Evolutionary conservation across 1,140 invertebrate species (phyloP).

Genomic region (Drosophila mauritiana): DNA sequence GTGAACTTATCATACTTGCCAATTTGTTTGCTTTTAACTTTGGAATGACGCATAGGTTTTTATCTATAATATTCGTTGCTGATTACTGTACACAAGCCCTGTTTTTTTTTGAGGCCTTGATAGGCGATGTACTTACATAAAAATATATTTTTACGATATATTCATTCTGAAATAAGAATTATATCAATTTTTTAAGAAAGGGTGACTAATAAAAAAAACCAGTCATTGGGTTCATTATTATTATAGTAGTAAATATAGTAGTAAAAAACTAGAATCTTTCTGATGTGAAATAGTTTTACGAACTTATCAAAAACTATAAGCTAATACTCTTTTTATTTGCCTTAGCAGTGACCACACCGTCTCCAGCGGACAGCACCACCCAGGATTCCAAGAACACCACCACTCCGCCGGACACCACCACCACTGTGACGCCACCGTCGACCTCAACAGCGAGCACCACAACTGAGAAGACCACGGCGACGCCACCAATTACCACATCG

Average conservation of each 20-base stretch:
- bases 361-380: not conserved
- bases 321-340: not conserved
- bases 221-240: not conserved
- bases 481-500: not conserved
- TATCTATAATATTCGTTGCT: not conserved
- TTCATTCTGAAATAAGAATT: no score
- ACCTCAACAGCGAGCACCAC: not conserved
- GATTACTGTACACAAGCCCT: not conserved
- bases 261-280: no score
- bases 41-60: not conserved
- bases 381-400: not conserved
- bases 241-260: no score
- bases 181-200: no score
- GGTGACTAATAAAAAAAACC: no score
- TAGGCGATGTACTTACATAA: not conserved
- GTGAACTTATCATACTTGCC: not conserved
- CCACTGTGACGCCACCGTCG: not conserved
- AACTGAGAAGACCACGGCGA: conserved; percentile 8
- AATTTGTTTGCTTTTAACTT: not conserved
- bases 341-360: not conserved
- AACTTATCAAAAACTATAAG: not conserved
- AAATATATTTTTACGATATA: no score
- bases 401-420: conserved; percentile 1
- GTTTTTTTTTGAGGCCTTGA: not conserved
- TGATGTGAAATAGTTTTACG: no score